Conservation (phyloP, 2,797 vertebrate species). For the Pygocentrus nattereri region DNA sequence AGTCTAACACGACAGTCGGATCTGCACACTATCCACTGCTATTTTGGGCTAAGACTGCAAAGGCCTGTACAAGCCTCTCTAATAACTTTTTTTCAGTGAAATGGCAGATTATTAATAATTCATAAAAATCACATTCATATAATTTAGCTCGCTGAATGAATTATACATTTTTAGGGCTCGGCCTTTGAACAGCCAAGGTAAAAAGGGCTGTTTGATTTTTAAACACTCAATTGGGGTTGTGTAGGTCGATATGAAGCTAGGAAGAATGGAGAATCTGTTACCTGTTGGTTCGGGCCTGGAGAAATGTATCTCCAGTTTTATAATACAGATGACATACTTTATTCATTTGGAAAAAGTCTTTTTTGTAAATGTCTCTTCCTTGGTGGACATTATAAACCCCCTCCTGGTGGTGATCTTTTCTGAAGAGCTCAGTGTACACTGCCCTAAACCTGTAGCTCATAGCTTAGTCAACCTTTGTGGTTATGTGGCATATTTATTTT, state of each 20-base stretch:
- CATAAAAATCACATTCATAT: constrained; percentile 62
- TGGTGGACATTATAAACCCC: no score
- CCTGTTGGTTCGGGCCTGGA: not conserved
- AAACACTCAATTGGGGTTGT: constrained; percentile 40
- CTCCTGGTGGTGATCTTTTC: not conserved
- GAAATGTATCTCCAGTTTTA: not conserved
- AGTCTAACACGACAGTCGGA: not conserved
- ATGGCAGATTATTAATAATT: constrained; percentile 67
- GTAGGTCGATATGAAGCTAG: not conserved
- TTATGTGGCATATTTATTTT: constrained; percentile 4
- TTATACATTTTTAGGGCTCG: constrained; percentile 61
- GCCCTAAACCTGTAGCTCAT: not conserved
- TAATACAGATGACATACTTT: not conserved
- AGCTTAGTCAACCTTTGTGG: not conserved
- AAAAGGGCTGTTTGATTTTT: constrained; percentile 47
- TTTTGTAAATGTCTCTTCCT: constrained; percentile 2
- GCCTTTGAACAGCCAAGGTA: constrained; percentile 54
- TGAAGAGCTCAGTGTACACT: not conserved
- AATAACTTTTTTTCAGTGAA: constrained; percentile 53
- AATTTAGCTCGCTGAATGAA: constrained; percentile 63
- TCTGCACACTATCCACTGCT: constrained; percentile 8
- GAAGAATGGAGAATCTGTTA: constrained; percentile 1
- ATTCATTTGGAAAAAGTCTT: not conserved
- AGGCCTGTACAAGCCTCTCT: constrained; percentile 19
- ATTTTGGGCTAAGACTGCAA: constrained; percentile 1